Conservation (phyloP, 2,113 vertebrate genomes). For the Apteryx owenii region DNA sequence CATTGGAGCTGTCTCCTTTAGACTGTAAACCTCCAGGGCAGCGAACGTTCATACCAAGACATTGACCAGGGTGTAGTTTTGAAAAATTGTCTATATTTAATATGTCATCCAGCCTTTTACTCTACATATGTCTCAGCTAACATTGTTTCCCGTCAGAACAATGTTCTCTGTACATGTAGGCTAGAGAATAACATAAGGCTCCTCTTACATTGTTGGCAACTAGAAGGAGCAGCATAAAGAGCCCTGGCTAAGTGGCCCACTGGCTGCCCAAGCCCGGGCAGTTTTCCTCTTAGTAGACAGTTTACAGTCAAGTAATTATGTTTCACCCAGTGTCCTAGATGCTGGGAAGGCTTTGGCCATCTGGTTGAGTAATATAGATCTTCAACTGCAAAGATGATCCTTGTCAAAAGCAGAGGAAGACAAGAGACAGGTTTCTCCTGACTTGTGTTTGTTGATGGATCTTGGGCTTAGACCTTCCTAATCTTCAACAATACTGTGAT, state of each 20-base stretch:
- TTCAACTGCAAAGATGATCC: neutral
- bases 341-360: neutral
- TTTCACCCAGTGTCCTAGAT: neutral
- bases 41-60: neutral
- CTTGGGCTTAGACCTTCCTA: neutral
- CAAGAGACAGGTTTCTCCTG: neutral
- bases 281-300: neutral
- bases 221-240: neutral
- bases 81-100: neutral
- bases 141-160: neutral
- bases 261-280: neutral
- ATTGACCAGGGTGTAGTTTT: neutral
- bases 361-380: neutral
- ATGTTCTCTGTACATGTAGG: neutral
- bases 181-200: neutral
- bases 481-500: neutral
- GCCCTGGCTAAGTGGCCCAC: neutral
- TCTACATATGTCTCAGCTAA: neutral
- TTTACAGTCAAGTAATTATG: neutral
- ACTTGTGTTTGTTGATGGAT: neutral
- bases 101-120: neutral
- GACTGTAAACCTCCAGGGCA: neutral
- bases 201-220: neutral
- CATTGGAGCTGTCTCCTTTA: neutral
- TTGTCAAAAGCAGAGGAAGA: neutral